Conservation (phyloP, 2,113 vertebrate genomes). For the Elaphurus davidianus region DNA sequence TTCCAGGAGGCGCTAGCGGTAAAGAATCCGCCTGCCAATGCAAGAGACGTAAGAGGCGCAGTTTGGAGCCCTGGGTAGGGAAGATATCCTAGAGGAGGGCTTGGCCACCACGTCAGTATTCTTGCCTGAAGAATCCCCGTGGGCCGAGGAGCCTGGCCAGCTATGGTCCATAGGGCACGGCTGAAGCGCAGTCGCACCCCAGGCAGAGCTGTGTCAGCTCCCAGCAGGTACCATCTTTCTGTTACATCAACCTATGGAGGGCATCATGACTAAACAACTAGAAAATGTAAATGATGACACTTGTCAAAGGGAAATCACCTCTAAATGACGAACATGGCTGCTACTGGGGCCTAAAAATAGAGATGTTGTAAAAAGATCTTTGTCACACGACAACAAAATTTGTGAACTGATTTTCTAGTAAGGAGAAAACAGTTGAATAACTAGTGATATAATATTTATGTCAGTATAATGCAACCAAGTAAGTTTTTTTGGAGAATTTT, state of each 20-base stretch:
- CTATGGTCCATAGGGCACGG: rapidly evolving
- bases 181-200: background rate
- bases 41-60: background rate
- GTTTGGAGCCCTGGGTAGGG: background rate
- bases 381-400: background rate
- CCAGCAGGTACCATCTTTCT: background rate
- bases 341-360: background rate
- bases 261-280: background rate
- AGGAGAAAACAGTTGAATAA: background rate
- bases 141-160: background rate
- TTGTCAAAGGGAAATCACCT: background rate
- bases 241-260: background rate
- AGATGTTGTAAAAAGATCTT: background rate
- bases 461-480: background rate
- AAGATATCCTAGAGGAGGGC: background rate
- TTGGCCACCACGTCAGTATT: background rate
- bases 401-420: background rate
- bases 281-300: background rate
- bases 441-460: background rate
- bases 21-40: background rate
- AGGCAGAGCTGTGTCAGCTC: background rate
- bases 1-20: background rate
- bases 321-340: background rate
- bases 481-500: background rate
- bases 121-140: background rate